A percentile compares a stretch with the other conserved stretches of the same genome.
Evolutionary conservation across 2,113 vertebrate genomes (phyloP).

Genomic region (Macquaria ambigua): DNA sequence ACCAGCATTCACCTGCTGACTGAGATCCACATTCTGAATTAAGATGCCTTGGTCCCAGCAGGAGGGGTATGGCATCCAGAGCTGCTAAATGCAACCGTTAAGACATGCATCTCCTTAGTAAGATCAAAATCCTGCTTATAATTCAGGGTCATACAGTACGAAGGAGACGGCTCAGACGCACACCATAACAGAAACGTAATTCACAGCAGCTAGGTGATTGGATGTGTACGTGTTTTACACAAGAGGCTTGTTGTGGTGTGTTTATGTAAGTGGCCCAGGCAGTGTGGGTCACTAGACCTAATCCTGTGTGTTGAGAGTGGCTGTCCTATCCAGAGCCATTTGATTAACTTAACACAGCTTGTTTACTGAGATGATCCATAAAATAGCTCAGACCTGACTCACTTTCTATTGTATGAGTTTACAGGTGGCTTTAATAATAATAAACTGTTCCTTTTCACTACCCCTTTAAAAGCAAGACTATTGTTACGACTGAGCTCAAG

Average conservation of each 20-base stretch:
- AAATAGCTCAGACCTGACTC: conserved; percentile 62
- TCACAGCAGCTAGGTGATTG: not conserved
- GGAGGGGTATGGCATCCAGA: conserved; percentile 45
- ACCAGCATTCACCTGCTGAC: conserved; percentile 74
- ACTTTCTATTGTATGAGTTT: conserved; percentile 46
- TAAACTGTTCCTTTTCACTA: not conserved
- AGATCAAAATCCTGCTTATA: conserved; percentile 47
- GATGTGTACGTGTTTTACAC: conserved; percentile 28
- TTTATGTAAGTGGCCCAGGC: conserved; percentile 64
- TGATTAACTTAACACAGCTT: conserved; percentile 78
- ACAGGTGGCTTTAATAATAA: conserved; percentile 6
- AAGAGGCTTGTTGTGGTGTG: conserved; percentile 43
- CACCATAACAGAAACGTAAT: conserved; percentile 1
- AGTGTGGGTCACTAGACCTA: conserved; percentile 69
- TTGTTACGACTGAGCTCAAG: no score
- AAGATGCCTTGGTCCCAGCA: conserved; percentile 69
- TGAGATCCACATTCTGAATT: conserved; percentile 75
- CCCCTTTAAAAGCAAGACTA: not conserved
- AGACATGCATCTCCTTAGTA: conserved; percentile 55
- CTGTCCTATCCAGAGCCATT: conserved; percentile 72
- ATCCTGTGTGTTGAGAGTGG: conserved; percentile 69
- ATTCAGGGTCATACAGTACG: conserved; percentile 44
- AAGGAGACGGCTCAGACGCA: conserved; percentile 30
- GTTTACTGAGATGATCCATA: conserved; percentile 54
- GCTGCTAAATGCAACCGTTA: conserved; percentile 42